A percentile compares a stretch with the other conserved stretches of the same genome.
Evolutionary conservation across 2,113 vertebrate species (phyloP).

Genomic region (Rhinogobius similis): DNA sequence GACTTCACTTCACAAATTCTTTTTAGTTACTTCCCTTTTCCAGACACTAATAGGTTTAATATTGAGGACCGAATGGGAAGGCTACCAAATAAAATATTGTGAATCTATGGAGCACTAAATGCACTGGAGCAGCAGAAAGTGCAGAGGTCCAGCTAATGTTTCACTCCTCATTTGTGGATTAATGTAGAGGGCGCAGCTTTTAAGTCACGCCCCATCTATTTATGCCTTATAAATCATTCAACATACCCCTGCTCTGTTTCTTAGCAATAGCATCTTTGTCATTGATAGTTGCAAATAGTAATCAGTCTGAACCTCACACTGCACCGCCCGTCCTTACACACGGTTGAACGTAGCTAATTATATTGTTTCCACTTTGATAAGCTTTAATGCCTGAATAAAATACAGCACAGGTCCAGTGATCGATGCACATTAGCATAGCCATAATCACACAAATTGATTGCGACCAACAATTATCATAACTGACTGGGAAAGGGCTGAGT

Average conservation of each 20-base stretch:
- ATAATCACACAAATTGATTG: constrained; percentile 68
- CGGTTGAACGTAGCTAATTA: constrained; percentile 7
- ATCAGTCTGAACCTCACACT: constrained; percentile 17
- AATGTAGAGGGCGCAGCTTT: constrained; percentile 35
- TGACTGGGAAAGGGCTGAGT: constrained; percentile 61
- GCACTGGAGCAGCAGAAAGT: constrained; percentile 38
- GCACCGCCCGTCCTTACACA: background rate
- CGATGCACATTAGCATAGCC: constrained; percentile 62
- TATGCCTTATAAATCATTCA: constrained; percentile 30
- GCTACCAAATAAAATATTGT: constrained; percentile 41
- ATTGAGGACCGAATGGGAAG: constrained; percentile 45
- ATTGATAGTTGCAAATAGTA: constrained; percentile 14
- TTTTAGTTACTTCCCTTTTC: constrained; percentile 26
- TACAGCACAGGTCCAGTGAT: constrained; percentile 37
- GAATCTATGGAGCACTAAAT: background rate
- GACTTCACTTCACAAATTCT: constrained; percentile 24
- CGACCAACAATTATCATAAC: constrained; percentile 58
- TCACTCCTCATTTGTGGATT: constrained; percentile 43
- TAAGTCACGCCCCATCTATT: constrained; percentile 14
- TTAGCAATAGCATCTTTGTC: constrained; percentile 27
- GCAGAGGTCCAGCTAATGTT: constrained; percentile 18
- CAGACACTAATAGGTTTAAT: constrained; percentile 34
- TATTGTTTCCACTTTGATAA: background rate
- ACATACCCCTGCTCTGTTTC: constrained; percentile 14
- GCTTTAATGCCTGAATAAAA: constrained; percentile 43